phyloP scores from a whole-genome alignment of 2,113 vertebrate species.

The Hipposideros armiger region DNA sequence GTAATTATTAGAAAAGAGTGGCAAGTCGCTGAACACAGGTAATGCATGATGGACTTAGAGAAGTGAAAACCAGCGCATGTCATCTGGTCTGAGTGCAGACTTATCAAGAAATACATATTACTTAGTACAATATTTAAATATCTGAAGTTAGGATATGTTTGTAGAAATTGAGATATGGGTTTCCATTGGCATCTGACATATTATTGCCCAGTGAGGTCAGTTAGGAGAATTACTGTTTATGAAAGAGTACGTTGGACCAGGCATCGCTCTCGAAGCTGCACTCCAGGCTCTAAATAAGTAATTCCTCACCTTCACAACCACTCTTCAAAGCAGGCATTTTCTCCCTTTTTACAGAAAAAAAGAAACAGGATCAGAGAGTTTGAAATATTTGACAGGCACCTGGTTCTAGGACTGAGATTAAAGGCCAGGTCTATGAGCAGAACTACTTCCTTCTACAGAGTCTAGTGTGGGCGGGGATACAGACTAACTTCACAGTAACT shows the following conservation, averaged over 20 bases:
- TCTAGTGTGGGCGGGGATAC: fast-evolving
- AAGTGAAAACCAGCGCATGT: background rate
- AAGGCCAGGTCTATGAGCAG: background rate
- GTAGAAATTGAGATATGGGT: background rate
- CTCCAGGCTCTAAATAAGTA: too few species aligned
- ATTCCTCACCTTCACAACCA: background rate
- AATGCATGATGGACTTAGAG: fast-evolving
- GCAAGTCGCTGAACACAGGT: fast-evolving
- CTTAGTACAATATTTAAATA: too few species aligned
- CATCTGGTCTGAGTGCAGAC: background rate
- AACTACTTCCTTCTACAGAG: background rate
- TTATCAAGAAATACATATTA: background rate
- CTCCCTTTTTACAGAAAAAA: background rate
- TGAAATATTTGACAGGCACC: background rate
- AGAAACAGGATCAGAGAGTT: background rate
- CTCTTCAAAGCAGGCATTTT: background rate
- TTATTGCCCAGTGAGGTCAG: background rate
- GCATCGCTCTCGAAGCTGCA: background rate
- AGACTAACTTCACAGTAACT: too few species aligned
- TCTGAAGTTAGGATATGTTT: background rate
- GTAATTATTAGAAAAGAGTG: too few species aligned
- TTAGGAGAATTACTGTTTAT: background rate
- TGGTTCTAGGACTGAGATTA: background rate
- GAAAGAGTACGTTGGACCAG: background rate
- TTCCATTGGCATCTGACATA: background rate